Conservation (phyloP, 2,797 vertebrate species). For the Furcifer pardalis region DNA sequence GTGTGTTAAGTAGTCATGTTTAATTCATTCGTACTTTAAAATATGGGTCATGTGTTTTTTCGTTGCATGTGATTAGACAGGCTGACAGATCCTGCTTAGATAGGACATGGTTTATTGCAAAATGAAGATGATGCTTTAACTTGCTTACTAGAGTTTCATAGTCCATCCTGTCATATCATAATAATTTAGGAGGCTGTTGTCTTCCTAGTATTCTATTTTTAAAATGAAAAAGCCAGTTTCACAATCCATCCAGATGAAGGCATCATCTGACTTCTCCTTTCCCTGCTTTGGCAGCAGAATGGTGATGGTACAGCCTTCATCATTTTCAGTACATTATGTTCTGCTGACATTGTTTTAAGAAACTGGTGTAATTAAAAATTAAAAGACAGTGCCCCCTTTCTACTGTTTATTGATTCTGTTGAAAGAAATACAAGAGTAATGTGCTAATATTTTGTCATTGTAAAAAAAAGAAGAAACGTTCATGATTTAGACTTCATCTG, state of each 20-base stretch:
- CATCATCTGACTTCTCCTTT: constrained; percentile 21
- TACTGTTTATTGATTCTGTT: constrained; percentile 38
- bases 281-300: constrained; percentile 10
- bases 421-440: constrained; percentile 30
- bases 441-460: constrained; percentile 13
- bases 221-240: constrained; percentile 1
- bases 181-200: constrained; percentile 18
- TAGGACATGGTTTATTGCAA: constrained; percentile 32
- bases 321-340: background rate
- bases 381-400: background rate
- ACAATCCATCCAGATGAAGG: constrained; percentile 12
- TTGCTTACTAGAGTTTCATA: constrained; percentile 26
- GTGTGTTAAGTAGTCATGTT: constrained; percentile 56
- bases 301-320: constrained; percentile 3
- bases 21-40: constrained; percentile 60
- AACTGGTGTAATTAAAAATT: constrained; percentile 5
- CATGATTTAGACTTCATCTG: background rate
- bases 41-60: constrained; percentile 64
- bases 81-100: constrained; percentile 43
- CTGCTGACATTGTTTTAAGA: constrained; percentile 1
- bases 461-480: constrained; percentile 14
- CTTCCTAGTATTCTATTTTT: constrained; percentile 14
- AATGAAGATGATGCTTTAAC: constrained; percentile 37
- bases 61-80: constrained; percentile 42
- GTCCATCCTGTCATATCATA: constrained; percentile 12